Evolutionary conservation across 1,140 invertebrate species (phyloP).

Genomic region (Drosophila parvula): DNA sequence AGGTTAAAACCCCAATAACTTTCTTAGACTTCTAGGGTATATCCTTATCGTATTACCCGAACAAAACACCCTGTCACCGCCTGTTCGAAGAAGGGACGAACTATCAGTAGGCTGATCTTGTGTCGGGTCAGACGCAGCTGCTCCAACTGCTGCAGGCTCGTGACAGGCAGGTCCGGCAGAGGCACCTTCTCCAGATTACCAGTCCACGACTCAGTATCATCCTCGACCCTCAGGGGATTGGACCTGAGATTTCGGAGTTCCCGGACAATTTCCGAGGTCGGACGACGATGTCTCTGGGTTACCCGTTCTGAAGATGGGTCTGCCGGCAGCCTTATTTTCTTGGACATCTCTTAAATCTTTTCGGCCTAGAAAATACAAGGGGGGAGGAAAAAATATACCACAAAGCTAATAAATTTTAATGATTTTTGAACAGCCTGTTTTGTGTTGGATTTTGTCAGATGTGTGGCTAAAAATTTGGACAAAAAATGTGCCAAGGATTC

Average conservation of each 20-base stretch:
- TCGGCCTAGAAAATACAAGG: neutral
- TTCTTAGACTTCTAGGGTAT: neutral
- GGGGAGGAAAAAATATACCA: neutral
- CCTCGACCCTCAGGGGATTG: constrained; percentile 19
- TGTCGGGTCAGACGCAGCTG: constrained; percentile 51
- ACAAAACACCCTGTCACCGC: constrained; percentile 57
- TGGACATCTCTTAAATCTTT: neutral
- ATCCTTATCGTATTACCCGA: constrained; percentile 14
- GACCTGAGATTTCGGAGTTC: constrained; percentile 37
- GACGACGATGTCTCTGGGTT: constrained; percentile 2
- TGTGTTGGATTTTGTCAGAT: neutral
- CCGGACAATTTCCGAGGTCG: constrained; percentile 51
- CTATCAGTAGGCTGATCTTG: constrained; percentile 44
- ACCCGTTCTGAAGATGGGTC: neutral
- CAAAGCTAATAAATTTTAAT: neutral
- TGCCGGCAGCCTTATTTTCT: neutral
- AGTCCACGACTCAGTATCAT: constrained; percentile 29
- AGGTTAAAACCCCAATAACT: no score
- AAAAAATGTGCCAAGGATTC: constrained; percentile 15
- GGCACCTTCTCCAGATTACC: neutral
- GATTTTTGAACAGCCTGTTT: neutral
- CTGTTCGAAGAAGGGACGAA: constrained; percentile 48
- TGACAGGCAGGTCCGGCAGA: neutral
- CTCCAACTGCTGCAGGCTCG: constrained; percentile 34
- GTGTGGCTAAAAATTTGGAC: constrained; percentile 17